These are phyloP conservation scores for Drosophila subquinaria DNA, from an alignment of 2,888 invertebrate species.

Conservation along the genomic window DNA sequence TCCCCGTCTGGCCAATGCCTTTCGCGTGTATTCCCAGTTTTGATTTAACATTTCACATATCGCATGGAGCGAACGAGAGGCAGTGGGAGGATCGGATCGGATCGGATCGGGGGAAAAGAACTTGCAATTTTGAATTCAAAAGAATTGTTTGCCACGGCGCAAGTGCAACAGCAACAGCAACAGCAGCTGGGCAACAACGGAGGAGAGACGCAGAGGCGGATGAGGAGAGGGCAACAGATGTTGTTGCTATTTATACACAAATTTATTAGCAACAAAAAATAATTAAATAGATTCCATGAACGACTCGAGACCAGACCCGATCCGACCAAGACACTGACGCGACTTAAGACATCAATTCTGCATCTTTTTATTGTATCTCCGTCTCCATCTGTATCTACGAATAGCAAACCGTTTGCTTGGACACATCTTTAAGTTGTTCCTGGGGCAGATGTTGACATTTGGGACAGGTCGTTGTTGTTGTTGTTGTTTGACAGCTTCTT, in stretches of 20 bases:
- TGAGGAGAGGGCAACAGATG: constrained; percentile 37
- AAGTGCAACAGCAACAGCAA: constrained; percentile 41
- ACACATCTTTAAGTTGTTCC: constrained; percentile 24
- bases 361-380: neutral
- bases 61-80: constrained; percentile 21
- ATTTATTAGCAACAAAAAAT: constrained; percentile 68
- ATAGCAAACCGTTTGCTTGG: neutral
- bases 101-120: constrained; percentile 17
- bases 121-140: constrained; percentile 59
- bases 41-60: constrained; percentile 58
- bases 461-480: constrained; percentile 10
- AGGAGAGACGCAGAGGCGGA: neutral
- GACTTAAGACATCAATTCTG: constrained; percentile 39
- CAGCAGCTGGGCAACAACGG: constrained; percentile 28
- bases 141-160: constrained; percentile 50
- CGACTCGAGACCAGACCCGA: neutral
- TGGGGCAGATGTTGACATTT: constrained; percentile 64
- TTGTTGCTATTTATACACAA: constrained; percentile 47
- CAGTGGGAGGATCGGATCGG: neutral
- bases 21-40: constrained; percentile 38
- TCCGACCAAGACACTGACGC: neutral
- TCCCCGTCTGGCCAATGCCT: constrained; percentile 7
- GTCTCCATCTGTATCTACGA: neutral
- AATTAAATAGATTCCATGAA: constrained; percentile 75
- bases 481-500: constrained; percentile 12